These are phyloP conservation scores for Uropetala carovei DNA, from an alignment of 2,888 invertebrate species.

Conservation along the genomic window DNA sequence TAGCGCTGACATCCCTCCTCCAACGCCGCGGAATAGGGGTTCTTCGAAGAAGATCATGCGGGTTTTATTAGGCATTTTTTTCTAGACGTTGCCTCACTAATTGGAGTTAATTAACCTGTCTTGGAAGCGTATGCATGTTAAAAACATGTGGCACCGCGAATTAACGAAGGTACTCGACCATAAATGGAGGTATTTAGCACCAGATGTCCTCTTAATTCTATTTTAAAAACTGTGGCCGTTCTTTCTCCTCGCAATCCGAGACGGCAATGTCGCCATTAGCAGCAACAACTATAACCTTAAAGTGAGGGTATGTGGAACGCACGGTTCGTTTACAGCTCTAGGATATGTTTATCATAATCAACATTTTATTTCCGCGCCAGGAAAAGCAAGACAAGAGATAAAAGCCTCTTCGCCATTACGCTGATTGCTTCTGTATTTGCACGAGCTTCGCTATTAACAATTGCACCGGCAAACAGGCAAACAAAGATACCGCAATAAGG, in stretches of 20 bases:
- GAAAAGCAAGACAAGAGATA: no score
- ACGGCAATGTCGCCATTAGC: background rate
- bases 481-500: no score
- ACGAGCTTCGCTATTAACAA: no score
- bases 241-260: background rate
- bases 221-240: background rate
- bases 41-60: background rate
- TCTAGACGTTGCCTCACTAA: background rate
- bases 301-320: no score
- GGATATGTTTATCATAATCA: no score
- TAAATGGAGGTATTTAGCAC: constrained; percentile 18
- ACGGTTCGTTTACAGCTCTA: no score
- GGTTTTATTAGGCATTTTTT: constrained; percentile 20
- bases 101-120: constrained; percentile 32
- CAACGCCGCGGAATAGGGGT: background rate
- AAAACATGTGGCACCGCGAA: background rate
- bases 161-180: background rate
- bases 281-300: background rate
- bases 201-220: background rate
- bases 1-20: background rate
- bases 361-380: no score
- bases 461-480: no score
- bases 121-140: constrained; percentile 16
- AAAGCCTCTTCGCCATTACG: no score
- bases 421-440: no score